Evolutionary conservation across 2,797 vertebrate species (phyloP), one percentile per base, ranked within the genome.

Genomic region (Girardinus metallicus): DNA sequence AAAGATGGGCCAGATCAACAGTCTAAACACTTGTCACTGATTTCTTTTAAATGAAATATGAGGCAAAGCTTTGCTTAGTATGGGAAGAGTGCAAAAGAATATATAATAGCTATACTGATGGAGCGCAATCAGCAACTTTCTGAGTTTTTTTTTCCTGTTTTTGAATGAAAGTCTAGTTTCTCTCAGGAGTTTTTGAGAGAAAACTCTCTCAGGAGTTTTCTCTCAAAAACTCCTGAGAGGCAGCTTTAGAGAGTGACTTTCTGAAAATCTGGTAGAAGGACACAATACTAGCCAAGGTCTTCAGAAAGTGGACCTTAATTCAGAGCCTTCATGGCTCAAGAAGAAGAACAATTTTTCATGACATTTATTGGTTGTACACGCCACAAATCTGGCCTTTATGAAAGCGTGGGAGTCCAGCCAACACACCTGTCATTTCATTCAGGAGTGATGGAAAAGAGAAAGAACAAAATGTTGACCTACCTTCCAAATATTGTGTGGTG

Each of bases 101-200:
- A 34, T 23, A 71, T 0, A 0, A 44, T 29, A 31, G 29, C 36
- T 11, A 62, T 51, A 21, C 23, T 77, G 51, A 82, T 51, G 57
- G 57, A 82, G 55, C 8, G 31, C 74, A 78, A 55, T 73, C 43
- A 66, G 74, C 60, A 72, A 49, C 68, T 26, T 66, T 55, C 41
- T 9, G 31, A 79, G 8, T 39, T 31, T 36, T 75, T 10, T 3
- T 23, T 1, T 75, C 29, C 18, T 72, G 29, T 6, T 16, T 78
- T 12, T 9, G 23, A 81, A 75, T 64, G 46, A 66, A 78, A 79
- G 83, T 23, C 41, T 68, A 44, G 73, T 46, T 64, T 34, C 41
- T 68, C 49, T 41, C 18, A 43, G 51, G 34, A 51, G 18, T 43
- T 68, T 75, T 71, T 12, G n/a, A 43, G 53, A n/a, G n/a, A n/a